Base-by-base conservation (phyloP, 1,140 invertebrate species). In the Leptinotarsa texana region DNA sequence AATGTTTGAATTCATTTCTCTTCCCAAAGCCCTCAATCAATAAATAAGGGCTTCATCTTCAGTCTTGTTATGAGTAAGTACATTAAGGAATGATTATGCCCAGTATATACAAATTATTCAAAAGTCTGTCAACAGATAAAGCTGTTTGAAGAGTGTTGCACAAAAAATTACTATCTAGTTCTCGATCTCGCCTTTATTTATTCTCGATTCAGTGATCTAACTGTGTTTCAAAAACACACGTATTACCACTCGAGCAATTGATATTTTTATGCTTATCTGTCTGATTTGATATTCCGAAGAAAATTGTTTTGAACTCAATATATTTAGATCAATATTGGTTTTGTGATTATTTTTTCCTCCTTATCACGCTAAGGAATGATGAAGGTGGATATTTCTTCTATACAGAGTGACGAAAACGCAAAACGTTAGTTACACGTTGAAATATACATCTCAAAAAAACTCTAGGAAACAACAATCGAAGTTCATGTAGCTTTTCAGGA, bases 181-280 rank as follows among this genome's bases (percentile, higher is more conserved):
- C 13, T 57, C 4, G 51, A 57, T 57, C 51, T 57, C 0, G 51
- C 51, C 13, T 57, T 57, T 57, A 57, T 57, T 57, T 57, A 57
- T 0, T 57, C 13, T 57, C 15, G 51, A 57, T 57, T 17, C n/a
- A n/a, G 6, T 57, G 51, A 57, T 17, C 51, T 4, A 57, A 57
- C n/a, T 5, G 51, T 57, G n/a, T n/a, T 57, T 57, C n/a, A 13
- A n/a, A 57, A 57, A 57, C 51, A 57, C 51, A 57, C 51, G 51
- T 57, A 57, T 57, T 57, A 57, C 15, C 51, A n/a, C 51, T 57
- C n/a, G 51, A 57, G 33, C 33, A 57, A 57, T 57, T 57, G 51
- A 5, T 57, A 42, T 42, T 42, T 57, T 17, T 57, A 57, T 57
- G 15, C 5, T 57, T 57, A 57, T 57, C n/a, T 57, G 51, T 17